A percentile compares a stretch with the other conserved stretches of the same genome.
Conservation (phyloP, 92 coral and sea anemone species). For the Micromussa lordhowensis region DNA sequence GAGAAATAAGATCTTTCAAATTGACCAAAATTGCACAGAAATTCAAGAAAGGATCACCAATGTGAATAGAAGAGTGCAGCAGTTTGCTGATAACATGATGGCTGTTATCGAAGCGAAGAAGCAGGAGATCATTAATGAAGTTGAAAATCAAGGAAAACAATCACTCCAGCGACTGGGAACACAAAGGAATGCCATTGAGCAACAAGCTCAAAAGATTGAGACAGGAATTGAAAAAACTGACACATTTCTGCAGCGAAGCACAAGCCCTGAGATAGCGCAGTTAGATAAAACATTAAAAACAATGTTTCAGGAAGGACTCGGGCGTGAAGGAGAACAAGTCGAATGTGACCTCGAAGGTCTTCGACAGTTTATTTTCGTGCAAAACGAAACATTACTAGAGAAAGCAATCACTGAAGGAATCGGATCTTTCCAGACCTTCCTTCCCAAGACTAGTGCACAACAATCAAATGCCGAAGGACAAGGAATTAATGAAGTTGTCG, state of each 20-base stretch:
- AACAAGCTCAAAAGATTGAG: background rate
- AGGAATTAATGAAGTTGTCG: background rate
- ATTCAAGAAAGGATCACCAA: background rate
- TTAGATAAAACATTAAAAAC: background rate
- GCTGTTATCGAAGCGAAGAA: background rate
- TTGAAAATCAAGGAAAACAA: background rate
- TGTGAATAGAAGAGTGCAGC: background rate
- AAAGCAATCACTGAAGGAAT: background rate
- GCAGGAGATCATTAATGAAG: background rate
- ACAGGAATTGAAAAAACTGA: background rate
- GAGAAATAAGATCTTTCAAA: background rate
- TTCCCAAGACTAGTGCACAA: background rate
- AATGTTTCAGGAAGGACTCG: background rate
- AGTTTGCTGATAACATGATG: background rate
- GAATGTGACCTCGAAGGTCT: background rate
- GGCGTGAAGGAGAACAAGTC: background rate
- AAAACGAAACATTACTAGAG: background rate
- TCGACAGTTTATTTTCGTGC: background rate
- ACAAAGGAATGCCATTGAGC: background rate
- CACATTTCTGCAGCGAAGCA: background rate
- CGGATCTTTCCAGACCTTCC: background rate
- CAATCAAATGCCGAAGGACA: background rate
- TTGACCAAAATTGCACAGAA: background rate
- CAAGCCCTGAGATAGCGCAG: background rate
- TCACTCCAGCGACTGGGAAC: background rate